Base-by-base conservation (phyloP, 2,888 invertebrate species). In the Gerosis bhagava region DNA sequence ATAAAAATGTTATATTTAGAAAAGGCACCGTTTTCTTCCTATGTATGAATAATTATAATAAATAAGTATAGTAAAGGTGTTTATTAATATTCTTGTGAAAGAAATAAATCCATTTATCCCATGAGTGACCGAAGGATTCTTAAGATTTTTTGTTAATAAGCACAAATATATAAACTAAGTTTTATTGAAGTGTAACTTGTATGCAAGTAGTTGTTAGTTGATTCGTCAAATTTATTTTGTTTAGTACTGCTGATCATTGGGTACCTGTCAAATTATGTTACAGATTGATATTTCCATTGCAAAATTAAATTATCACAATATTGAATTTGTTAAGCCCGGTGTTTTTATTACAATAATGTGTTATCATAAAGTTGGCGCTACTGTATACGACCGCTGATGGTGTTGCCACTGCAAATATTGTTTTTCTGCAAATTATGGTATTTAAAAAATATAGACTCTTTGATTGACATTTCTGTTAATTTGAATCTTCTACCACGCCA, bases 401-500 rank as follows among this genome's bases (percentile, higher is more conserved):
- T 56, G 59, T 59, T 60, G 62, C 58, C 63, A 60, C 48, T 41
- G 25, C 17, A 34, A 50, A 52, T 37, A 19, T 45, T 17, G 41
- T 32, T 28, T 51, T 59, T 53, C 46, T 55, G 49, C 45, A 29
- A 37, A 22, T 29, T 15, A 31, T 17, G 37, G 44, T 45, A 45
- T 45, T 41, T 22, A 15, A 41, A 41, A 31, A 41, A 41, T 21
- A 39, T 40, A 19, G 29, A 40, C 13, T 29, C 28, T 17, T 48
- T 28, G 26, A 43, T 21, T n/a, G 29, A 39, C 21, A 29, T 47
- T 50, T 50, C 66, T 62, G 63, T 65, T 66, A 61, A n/a, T n/a
- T n/a, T n/a, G n/a, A n/a, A n/a, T 59, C 55, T 58, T 54, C 53
- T 53, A 56, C 65, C 69, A 70, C 70, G 67, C 70, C 72, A 67